Percentiles rank a stretch among this genome's conserved stretches.
These are phyloP conservation scores for Tylochromis polylepis DNA, from an alignment of 2,113 vertebrate species.

Conservation along the genomic window DNA sequence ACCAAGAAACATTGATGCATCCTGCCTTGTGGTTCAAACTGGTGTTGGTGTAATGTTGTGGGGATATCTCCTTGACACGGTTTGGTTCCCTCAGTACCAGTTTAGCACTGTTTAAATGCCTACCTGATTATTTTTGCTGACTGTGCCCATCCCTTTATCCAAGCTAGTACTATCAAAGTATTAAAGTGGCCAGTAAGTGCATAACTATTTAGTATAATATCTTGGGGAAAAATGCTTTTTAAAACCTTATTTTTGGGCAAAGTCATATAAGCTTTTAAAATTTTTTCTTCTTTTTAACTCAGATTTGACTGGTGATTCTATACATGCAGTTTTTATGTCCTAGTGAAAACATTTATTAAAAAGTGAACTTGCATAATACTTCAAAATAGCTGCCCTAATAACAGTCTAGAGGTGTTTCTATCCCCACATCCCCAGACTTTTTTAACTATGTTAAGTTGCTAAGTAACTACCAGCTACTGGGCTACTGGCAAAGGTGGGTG, in stretches of 20 bases:
- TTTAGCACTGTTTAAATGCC: background rate
- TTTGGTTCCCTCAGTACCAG: background rate
- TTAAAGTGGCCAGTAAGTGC: background rate
- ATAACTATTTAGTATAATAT: background rate
- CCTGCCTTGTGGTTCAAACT: background rate
- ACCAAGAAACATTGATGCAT: background rate
- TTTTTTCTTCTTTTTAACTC: rapidly evolving
- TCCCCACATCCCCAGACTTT: rapidly evolving
- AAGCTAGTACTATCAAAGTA: background rate
- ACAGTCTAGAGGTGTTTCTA: background rate
- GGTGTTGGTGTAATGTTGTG: background rate
- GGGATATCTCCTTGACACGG: rapidly evolving
- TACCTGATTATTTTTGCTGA: background rate
- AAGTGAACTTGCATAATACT: background rate
- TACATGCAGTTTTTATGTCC: background rate
- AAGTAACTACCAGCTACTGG: background rate
- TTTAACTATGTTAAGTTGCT: background rate
- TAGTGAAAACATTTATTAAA: background rate
- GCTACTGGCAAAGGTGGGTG: background rate
- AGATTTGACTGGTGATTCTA: background rate
- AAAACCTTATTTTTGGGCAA: background rate
- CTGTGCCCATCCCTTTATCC: background rate
- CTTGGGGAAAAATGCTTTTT: background rate
- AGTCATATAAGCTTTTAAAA: background rate
- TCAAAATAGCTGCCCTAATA: background rate